Evolutionary conservation across 1,140 invertebrate species (phyloP).

Genomic region (Drosophila auraria): DNA sequence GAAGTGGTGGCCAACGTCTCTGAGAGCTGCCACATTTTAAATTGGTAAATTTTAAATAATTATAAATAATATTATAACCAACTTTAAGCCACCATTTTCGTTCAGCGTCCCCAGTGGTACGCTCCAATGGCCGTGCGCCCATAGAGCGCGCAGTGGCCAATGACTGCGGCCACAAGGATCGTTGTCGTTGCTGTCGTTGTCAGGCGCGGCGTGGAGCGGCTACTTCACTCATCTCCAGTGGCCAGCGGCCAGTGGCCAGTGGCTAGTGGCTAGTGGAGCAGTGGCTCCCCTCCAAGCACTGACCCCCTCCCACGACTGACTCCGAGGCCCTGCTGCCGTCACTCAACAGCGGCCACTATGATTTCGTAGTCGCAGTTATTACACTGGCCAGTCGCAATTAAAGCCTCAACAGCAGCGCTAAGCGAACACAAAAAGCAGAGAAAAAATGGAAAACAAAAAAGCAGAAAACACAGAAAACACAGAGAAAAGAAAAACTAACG

Average conservation of each 20-base stretch:
- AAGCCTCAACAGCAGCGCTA: constrained; percentile 58
- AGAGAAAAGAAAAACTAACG: constrained; percentile 56
- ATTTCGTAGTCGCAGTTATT: constrained; percentile 76
- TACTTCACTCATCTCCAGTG: constrained; percentile 54
- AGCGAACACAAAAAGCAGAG: constrained; percentile 17
- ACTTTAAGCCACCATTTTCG: not conserved
- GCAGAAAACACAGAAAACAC: constrained; percentile 24
- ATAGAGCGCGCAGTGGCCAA: constrained; percentile 46
- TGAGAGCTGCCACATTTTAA: too few species aligned
- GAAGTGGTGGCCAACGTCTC: too few species aligned
- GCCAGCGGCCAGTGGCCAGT: not conserved
- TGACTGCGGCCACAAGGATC: constrained; percentile 55
- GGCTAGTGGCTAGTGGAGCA: constrained; percentile 7
- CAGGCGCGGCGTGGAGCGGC: constrained; percentile 31
- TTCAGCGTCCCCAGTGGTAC: not conserved
- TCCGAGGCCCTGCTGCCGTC: constrained; percentile 23
- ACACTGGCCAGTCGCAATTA: constrained; percentile 68
- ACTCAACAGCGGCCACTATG: constrained; percentile 29
- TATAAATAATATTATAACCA: too few species aligned
- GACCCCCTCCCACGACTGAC: constrained; percentile 14
- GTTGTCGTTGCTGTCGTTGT: constrained; percentile 44
- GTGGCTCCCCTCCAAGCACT: constrained; percentile 3
- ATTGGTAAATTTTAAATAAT: too few species aligned
- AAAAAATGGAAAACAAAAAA: constrained; percentile 2
- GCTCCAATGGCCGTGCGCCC: constrained; percentile 41